Conservation (phyloP, 2,797 vertebrate species). For the Euthynnus affinis region DNA sequence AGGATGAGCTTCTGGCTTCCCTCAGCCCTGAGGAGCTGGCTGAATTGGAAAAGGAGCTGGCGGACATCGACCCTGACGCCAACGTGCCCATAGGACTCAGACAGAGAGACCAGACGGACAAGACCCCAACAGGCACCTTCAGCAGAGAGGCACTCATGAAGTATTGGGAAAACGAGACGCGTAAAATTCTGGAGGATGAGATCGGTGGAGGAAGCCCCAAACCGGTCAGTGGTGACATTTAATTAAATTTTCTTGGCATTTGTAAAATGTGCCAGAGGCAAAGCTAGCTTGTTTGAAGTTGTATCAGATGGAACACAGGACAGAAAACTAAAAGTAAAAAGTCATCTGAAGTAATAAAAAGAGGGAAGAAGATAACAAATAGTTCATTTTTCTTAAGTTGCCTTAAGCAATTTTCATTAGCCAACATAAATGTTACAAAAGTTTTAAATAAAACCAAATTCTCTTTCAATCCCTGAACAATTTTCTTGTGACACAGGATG, state of each 20-base stretch:
- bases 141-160: conserved; percentile 95
- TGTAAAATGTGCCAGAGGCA: conserved; percentile 27
- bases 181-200: conserved; percentile 93
- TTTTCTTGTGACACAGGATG: conserved; percentile 75
- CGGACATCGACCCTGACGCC: conserved; percentile 93
- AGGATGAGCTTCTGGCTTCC: conserved; percentile 96
- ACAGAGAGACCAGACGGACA: conserved; percentile 95
- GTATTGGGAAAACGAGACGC: conserved; percentile 97
- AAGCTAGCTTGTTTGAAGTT: conserved; percentile 32
- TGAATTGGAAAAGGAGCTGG: conserved; percentile 94
- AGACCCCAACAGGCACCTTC: conserved; percentile 94
- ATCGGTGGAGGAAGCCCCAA: conserved; percentile 78
- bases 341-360: neutral
- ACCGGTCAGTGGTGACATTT: conserved; percentile 74
- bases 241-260: conserved; percentile 47
- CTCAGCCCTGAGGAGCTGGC: conserved; percentile 94
- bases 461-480: conserved; percentile 12
- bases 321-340: neutral
- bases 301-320: neutral
- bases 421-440: neutral
- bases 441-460: neutral
- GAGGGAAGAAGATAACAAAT: neutral
- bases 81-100: conserved; percentile 93
- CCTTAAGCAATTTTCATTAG: neutral
- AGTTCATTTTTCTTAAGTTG: neutral